These are phyloP conservation scores for Spisula subtruncata DNA, from an alignment of 2,888 invertebrate species.

Conservation along the genomic window DNA sequence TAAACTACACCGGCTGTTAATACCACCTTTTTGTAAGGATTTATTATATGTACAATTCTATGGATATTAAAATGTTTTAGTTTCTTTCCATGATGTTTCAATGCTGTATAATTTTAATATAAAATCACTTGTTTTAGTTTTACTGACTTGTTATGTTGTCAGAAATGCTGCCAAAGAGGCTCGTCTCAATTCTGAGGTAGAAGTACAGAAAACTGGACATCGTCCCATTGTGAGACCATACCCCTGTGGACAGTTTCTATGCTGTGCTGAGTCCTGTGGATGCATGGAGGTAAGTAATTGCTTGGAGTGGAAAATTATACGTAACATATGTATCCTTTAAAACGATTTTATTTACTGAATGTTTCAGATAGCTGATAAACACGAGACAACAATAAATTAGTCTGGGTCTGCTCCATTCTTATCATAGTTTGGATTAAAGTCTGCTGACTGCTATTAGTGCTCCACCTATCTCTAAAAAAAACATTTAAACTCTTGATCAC, in stretches of 20 bases:
- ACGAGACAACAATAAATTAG: too few relatives aligned
- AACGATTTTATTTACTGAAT: background rate
- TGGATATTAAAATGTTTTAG: too few relatives aligned
- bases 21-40: too few relatives aligned
- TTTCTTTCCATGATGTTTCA: too few relatives aligned
- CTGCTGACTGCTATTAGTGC: too few relatives aligned
- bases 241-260: conserved; percentile 91
- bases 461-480: too few relatives aligned
- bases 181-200: conserved; percentile 90
- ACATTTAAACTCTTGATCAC: too few relatives aligned
- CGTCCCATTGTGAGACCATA: conserved; percentile 93
- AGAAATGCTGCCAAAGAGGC: conserved; percentile 83
- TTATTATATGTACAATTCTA: too few relatives aligned
- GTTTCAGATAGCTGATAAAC: too few relatives aligned
- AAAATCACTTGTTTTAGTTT: background rate
- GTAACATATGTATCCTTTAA: background rate
- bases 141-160: background rate
- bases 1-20: too few relatives aligned
- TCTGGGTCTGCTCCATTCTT: too few relatives aligned
- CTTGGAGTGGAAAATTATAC: background rate
- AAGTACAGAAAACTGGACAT: conserved; percentile 91
- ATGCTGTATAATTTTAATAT: background rate
- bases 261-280: conserved; percentile 78
- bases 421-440: too few relatives aligned
- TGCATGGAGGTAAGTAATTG: conserved; percentile 75